These are phyloP conservation scores for Orthosia gothica DNA, from an alignment of 2,888 invertebrate genomes.

Conservation along the genomic window DNA sequence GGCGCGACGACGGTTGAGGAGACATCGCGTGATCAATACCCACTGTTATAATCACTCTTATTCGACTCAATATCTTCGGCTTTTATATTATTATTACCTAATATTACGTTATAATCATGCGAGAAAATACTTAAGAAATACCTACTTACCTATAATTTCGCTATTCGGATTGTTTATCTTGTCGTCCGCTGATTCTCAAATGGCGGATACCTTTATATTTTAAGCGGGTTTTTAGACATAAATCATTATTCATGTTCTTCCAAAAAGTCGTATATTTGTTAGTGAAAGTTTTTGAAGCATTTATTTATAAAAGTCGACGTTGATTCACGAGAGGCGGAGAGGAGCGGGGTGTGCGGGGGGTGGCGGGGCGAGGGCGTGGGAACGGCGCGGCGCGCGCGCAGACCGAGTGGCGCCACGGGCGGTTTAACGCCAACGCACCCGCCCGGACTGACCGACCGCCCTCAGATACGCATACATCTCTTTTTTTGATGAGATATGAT, in stretches of 20 bases:
- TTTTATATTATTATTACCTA: conserved; percentile 50
- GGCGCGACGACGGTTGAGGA: not conserved
- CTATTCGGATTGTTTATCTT: conserved; percentile 36
- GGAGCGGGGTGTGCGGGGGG: conserved; percentile 62
- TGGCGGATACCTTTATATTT: conserved; percentile 41
- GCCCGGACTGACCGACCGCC: conserved; percentile 1
- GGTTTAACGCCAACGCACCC: conserved; percentile 75
- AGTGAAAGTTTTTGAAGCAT: conserved; percentile 86
- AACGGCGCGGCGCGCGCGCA: conserved; percentile 78
- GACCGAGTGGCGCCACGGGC: conserved; percentile 89
- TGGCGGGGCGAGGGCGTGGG: conserved; percentile 78
- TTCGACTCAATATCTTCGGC: conserved; percentile 30
- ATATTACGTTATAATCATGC: conserved; percentile 49
- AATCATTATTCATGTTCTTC: conserved; percentile 70
- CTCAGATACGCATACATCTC: not conserved
- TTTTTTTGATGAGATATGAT: conserved; percentile 10
- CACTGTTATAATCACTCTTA: conserved; percentile 23
- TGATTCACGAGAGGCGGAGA: conserved; percentile 73
- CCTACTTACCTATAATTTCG: conserved; percentile 7
- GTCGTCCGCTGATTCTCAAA: conserved; percentile 32
- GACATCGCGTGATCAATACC: conserved; percentile 51
- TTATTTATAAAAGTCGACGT: conserved; percentile 83
- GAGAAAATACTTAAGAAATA: conserved; percentile 22
- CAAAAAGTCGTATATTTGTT: conserved; percentile 75
- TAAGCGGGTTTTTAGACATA: conserved; percentile 53